These are phyloP conservation scores for Esox masquinongy DNA, from an alignment of 2,797 vertebrate species.

Conservation along the genomic window DNA sequence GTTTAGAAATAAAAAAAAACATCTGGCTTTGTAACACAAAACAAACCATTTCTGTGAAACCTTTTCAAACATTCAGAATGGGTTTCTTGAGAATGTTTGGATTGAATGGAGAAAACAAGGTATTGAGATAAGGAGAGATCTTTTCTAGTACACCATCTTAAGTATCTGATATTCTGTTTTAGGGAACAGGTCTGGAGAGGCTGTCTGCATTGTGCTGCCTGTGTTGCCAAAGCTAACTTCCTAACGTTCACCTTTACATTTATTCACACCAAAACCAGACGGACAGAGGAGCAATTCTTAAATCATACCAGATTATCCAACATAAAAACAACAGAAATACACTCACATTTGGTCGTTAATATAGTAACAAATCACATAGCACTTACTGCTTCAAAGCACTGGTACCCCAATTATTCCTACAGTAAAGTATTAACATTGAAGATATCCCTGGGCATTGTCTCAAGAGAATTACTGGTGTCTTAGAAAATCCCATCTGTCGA, in stretches of 20 bases:
- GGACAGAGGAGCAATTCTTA: not conserved
- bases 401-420: conserved; percentile 13
- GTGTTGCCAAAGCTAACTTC: not conserved
- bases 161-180: not conserved
- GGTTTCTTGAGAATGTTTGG: too few species aligned
- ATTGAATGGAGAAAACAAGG: too few species aligned
- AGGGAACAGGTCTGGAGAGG: not conserved
- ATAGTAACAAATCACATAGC: not conserved
- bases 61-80: too few species aligned
- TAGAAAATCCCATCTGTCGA: conserved; percentile 19
- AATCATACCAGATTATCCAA: not conserved
- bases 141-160: not conserved
- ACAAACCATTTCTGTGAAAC: not conserved
- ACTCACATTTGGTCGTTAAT: not conserved
- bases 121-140: not conserved
- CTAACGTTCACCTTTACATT: not conserved
- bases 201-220: not conserved
- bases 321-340: not conserved
- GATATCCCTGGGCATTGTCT: conserved; percentile 1
- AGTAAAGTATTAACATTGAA: conserved; percentile 17
- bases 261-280: not conserved
- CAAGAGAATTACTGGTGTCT: conserved; percentile 6
- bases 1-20: not conserved
- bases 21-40: not conserved
- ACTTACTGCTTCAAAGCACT: not conserved